Evolutionary conservation across 2,113 vertebrate species (phyloP).

Genomic region (Lasiurus cinereus): DNA sequence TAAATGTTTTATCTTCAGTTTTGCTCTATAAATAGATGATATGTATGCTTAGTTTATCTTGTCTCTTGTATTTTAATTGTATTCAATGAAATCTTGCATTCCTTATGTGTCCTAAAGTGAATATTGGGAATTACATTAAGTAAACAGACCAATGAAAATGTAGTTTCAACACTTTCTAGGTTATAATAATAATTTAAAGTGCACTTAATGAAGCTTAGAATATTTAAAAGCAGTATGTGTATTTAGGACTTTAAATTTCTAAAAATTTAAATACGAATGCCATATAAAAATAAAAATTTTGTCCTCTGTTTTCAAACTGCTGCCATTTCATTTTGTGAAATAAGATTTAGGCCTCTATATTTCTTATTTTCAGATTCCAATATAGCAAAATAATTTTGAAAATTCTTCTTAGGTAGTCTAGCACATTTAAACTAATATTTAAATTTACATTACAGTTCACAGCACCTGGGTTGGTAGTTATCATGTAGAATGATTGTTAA

Average conservation of each 20-base stretch:
- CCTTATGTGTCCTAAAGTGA: background rate
- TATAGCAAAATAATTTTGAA: background rate
- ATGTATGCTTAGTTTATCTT: background rate
- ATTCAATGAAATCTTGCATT: background rate
- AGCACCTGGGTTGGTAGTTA: background rate
- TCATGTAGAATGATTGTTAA: background rate
- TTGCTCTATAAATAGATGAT: background rate
- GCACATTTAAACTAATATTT: background rate
- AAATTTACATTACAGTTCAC: background rate
- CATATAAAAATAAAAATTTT: background rate
- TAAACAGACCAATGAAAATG: background rate
- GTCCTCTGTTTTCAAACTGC: background rate
- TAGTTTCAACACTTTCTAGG: background rate
- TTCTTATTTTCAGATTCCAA: background rate
- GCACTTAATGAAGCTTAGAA: background rate
- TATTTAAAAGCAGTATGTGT: background rate
- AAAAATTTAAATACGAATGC: background rate
- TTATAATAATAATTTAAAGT: background rate
- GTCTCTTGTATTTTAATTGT: background rate
- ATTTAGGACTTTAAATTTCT: background rate
- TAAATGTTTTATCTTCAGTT: background rate
- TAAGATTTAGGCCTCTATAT: background rate
- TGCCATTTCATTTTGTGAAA: background rate
- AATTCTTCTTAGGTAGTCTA: background rate
- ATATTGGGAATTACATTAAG: background rate